Evolutionary conservation across 2,888 invertebrate species (phyloP).

Genomic region (Molanna angustata): DNA sequence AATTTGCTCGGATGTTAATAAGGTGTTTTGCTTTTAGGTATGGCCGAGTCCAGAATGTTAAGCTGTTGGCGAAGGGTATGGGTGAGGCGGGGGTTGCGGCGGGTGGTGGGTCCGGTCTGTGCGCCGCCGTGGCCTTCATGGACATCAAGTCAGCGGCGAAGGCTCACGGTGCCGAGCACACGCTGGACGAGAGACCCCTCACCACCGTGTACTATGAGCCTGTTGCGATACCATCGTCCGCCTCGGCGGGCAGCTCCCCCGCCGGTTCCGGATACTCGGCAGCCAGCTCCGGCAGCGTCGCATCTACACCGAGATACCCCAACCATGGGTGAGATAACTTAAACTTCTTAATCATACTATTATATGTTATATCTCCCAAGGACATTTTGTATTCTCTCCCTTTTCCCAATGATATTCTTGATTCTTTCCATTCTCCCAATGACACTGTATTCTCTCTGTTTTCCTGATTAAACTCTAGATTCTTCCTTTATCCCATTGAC

Average conservation of each 20-base stretch:
- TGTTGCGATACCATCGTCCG: conserved; percentile 65
- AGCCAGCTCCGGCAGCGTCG: conserved; percentile 62
- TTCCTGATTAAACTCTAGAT: too few relatives aligned
- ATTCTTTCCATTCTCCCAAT: too few relatives aligned
- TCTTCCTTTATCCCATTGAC: too few relatives aligned
- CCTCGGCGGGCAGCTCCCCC: conserved; percentile 55
- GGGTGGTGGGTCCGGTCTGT: conserved; percentile 64
- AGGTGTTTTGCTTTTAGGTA: conserved; percentile 61
- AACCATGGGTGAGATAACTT: conserved; percentile 25
- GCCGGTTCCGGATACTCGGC: conserved; percentile 61
- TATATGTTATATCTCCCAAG: too few relatives aligned
- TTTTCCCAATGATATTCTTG: neutral
- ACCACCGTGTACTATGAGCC: conserved; percentile 92
- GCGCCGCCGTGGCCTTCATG: conserved; percentile 92
- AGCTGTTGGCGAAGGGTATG: conserved; percentile 68
- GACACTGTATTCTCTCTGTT: too few relatives aligned
- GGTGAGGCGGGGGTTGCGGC: conserved; percentile 51
- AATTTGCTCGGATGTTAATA: too few relatives aligned
- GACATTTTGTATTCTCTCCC: neutral
- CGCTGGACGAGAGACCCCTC: conserved; percentile 81
- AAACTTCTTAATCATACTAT: too few relatives aligned
- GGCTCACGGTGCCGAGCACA: conserved; percentile 87
- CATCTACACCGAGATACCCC: conserved; percentile 45
- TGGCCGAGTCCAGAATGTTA: conserved; percentile 97
- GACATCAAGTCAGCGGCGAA: conserved; percentile 96